Evolutionary conservation across 2,888 invertebrate species (phyloP), one percentile per base, ranked within the genome.

Genomic region (Caenorhabditis doughertyi): DNA sequence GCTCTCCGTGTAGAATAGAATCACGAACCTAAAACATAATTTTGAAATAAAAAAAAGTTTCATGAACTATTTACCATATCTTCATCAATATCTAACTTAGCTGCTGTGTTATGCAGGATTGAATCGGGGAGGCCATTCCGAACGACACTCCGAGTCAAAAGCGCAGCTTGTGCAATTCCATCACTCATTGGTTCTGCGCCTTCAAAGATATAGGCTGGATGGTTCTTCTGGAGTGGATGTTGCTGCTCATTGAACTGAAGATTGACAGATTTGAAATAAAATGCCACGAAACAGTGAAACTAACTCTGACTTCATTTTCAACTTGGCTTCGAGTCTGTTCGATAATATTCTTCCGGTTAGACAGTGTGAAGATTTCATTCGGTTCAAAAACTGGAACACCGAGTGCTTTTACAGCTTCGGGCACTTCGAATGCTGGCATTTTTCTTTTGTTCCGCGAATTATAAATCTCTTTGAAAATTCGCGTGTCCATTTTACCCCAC

Each of bases 1-100:
- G 76, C 82, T 91, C 89, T 3, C 90, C 91, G 56, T 89, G 89
- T 51, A 90, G 83, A 71, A 91, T 91, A 8, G 86, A 77, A 68
- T 91, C 90, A n/a, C 68, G 44, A 8, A 90, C 81, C 82, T 86
- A 21, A n/a, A 72, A 39, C 3, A 8, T 11, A 39, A 9, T 9
- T 8, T 35, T n/a, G n/a, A 55, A 21, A 21, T 18, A 18, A 47
- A 18, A 47, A 0, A 21, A 4, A 47, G 1, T 47, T 0, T 21
- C 4, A 16, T 25, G 49, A n/a, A 51, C 49, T 23, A 21, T 5
- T n/a, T 39, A 86, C 87, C 79, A 74, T 80, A 27, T 86, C 83
- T 39, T 86, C 87, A 23, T 79, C 81, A 27, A 88, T 58, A 23
- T 88, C 85, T 9, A 82, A 39, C 23, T 84, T 79, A 4, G 79